A percentile compares a stretch with the other conserved stretches of the same genome.
Conservation (phyloP, 2,113 vertebrate genomes). For the Struthidea cinerea region DNA sequence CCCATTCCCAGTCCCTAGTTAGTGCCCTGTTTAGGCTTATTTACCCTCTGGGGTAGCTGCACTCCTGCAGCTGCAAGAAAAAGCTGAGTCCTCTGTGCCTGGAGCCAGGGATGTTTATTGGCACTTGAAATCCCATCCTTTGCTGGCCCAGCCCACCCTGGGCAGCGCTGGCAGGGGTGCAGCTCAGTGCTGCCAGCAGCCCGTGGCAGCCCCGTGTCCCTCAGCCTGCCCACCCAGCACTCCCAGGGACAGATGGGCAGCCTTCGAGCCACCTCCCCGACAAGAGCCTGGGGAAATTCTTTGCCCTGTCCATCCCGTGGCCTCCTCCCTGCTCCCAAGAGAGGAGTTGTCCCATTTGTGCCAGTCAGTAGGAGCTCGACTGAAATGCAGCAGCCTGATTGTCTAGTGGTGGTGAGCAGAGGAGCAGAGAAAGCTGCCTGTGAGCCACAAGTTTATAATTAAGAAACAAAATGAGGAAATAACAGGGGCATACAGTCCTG, state of each 20-base stretch:
- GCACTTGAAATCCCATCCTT: not conserved
- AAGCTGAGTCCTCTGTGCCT: not conserved
- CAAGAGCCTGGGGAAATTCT: not conserved
- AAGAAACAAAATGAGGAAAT: not conserved
- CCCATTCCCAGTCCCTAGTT: not conserved
- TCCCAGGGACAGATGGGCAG: not conserved
- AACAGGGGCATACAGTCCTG: not conserved
- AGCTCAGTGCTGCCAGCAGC: not conserved
- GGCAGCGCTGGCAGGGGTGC: not conserved
- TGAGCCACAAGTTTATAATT: not conserved
- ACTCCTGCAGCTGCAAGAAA: not conserved
- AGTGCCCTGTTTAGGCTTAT: not conserved
- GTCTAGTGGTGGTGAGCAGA: not conserved
- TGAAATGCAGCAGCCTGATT: not conserved
- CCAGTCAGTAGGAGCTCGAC: not conserved
- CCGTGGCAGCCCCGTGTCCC: rapidly evolving
- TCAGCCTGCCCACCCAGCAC: not conserved
- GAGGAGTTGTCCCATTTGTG: not conserved
- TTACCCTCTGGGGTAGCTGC: not conserved
- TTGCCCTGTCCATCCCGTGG: not conserved
- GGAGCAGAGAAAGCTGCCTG: not conserved
- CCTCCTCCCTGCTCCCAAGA: not conserved
- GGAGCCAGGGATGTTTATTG: not conserved
- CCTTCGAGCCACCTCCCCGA: not conserved
- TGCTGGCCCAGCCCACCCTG: not conserved